Conservation (phyloP, 2,797 vertebrate genomes). For the Sebastes oblongus region DNA sequence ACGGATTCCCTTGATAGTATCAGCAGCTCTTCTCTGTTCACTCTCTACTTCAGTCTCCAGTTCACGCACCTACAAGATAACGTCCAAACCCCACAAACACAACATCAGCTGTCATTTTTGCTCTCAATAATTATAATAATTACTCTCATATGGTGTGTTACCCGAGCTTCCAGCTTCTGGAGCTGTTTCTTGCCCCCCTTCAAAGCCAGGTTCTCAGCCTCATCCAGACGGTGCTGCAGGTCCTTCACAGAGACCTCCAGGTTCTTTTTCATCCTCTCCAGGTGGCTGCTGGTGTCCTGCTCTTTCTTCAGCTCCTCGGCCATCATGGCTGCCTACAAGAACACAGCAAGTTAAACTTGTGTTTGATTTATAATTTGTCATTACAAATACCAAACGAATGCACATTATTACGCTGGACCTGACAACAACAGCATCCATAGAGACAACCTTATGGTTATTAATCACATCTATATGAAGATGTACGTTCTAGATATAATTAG, state of each 20-base stretch:
- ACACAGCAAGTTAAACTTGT: neutral
- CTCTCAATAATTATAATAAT: neutral
- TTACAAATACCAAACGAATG: neutral
- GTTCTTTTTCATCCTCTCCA: conserved; percentile 90
- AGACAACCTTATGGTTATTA: neutral
- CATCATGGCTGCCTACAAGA: conserved; percentile 87
- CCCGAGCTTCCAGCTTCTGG: conserved; percentile 63
- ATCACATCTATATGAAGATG: neutral
- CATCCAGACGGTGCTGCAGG: conserved; percentile 58
- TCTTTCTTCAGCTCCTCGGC: conserved; percentile 85
- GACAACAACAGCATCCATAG: neutral
- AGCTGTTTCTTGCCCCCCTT: conserved; percentile 70
- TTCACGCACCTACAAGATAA: conserved; percentile 75
- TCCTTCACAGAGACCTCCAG: conserved; percentile 69
- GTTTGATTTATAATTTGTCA: neutral
- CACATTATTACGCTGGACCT: neutral
- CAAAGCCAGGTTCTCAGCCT: conserved; percentile 61
- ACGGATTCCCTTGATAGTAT: conserved; percentile 63
- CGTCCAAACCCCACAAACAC: neutral
- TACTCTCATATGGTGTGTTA: neutral
- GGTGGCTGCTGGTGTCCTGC: conserved; percentile 88
- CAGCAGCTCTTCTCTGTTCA: conserved; percentile 80
- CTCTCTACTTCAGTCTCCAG: conserved; percentile 83
- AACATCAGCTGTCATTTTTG: accelerated
- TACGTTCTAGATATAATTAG: neutral